phyloP scores from a whole-genome alignment of 2,888 invertebrate genomes.

The Xestia sexstrigata region DNA sequence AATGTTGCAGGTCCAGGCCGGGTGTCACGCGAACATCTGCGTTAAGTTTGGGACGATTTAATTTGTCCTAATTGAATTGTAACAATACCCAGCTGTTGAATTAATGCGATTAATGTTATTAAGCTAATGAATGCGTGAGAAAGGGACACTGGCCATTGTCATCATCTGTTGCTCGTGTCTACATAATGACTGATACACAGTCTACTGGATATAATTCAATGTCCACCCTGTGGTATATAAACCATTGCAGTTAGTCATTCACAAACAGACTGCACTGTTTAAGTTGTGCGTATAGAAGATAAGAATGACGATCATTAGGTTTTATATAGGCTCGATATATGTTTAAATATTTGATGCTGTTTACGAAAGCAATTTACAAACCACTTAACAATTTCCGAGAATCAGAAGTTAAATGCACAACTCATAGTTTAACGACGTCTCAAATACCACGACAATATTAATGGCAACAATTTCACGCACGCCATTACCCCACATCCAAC shows the following conservation, averaged over 20 bases:
- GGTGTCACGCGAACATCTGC: slow-evolving; percentile 64
- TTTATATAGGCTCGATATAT: background rate
- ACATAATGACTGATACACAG: slow-evolving; percentile 15
- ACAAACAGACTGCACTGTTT: slow-evolving; percentile 11
- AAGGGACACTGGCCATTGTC: slow-evolving; percentile 41
- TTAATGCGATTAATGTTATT: slow-evolving; percentile 49
- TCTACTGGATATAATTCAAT: slow-evolving; percentile 19
- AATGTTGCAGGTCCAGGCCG: slow-evolving; percentile 41
- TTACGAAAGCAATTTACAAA: slow-evolving; percentile 2
- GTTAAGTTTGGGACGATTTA: slow-evolving; percentile 55
- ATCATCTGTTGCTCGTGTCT: slow-evolving; percentile 47
- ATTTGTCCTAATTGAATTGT: slow-evolving; percentile 64
- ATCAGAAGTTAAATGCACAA: slow-evolving; percentile 1
- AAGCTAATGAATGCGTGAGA: slow-evolving; percentile 42
- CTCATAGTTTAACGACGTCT: slow-evolving; percentile 12
- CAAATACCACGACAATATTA: slow-evolving; percentile 22
- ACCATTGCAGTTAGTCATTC: slow-evolving; percentile 26
- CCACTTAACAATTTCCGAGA: slow-evolving; percentile 7
- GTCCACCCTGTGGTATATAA: slow-evolving; percentile 27
- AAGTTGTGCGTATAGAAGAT: background rate
- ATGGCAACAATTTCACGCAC: slow-evolving; percentile 21
- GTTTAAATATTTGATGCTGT: background rate
- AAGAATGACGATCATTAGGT: background rate
- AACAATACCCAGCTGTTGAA: slow-evolving; percentile 62
- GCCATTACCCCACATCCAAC: slow-evolving; percentile 37